A percentile compares a stretch with the other conserved stretches of the same genome.
These are phyloP conservation scores for Neria commutata DNA, from an alignment of 2,888 invertebrate genomes.

Conservation along the genomic window DNA sequence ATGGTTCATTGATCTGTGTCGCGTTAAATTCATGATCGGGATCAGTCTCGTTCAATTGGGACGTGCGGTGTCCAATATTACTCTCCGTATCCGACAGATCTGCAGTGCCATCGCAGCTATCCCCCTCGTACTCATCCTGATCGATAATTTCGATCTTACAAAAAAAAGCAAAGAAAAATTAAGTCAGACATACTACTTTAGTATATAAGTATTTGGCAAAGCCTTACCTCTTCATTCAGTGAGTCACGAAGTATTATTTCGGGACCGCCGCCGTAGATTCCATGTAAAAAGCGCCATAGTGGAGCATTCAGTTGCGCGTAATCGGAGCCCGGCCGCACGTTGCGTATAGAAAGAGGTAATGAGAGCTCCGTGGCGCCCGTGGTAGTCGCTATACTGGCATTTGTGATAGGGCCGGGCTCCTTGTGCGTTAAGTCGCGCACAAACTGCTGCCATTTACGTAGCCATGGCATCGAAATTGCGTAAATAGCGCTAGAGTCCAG, in stretches of 20 bases:
- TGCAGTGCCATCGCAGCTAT: slow-evolving; percentile 27
- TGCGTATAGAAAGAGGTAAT: slow-evolving; percentile 56
- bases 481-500: slow-evolving; percentile 73
- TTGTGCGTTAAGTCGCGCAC: slow-evolving; percentile 77
- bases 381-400: slow-evolving; percentile 73
- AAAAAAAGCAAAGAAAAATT: slow-evolving; percentile 2
- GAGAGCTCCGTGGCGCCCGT: slow-evolving; percentile 39
- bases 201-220: slow-evolving; percentile 24
- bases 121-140: slow-evolving; percentile 44
- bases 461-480: slow-evolving; percentile 86
- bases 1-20: too few species aligned
- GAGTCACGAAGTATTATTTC: slow-evolving; percentile 66
- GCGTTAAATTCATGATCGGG: too few species aligned
- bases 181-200: neutral
- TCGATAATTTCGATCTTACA: slow-evolving; percentile 52
- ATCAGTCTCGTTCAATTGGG: neutral
- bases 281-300: slow-evolving; percentile 85
- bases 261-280: slow-evolving; percentile 90
- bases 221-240: slow-evolving; percentile 52
- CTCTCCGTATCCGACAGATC: slow-evolving; percentile 52
- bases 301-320: slow-evolving; percentile 84
- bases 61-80: slow-evolving; percentile 42
- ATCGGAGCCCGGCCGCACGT: slow-evolving; percentile 64
- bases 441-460: slow-evolving; percentile 90
- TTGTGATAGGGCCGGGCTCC: slow-evolving; percentile 88